Conservation (phyloP, 2,797 vertebrate genomes). For the Remorina albescens region DNA sequence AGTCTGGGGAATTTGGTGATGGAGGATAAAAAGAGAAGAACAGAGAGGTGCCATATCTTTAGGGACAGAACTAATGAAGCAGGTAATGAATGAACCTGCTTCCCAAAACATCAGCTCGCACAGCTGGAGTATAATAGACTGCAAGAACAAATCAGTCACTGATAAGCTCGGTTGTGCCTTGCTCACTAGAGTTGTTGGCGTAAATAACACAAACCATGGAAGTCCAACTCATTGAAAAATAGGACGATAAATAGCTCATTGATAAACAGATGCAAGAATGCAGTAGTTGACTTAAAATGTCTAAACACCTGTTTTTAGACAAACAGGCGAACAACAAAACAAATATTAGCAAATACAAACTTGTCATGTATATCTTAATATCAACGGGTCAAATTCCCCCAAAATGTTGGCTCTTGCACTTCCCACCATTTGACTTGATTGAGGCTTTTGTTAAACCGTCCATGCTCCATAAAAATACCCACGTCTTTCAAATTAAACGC, state of each 20-base stretch:
- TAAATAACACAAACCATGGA: constrained; percentile 63
- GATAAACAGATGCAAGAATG: constrained; percentile 34
- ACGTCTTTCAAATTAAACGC: not conserved
- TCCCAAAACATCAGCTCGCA: constrained; percentile 73
- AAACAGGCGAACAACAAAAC: not conserved
- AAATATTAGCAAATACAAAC: not conserved
- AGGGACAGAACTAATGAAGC: constrained; percentile 79
- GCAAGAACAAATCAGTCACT: constrained; percentile 72
- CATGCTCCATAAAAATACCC: not conserved
- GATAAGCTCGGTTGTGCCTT: constrained; percentile 47
- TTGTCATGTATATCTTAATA: not conserved
- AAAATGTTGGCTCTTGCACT: not conserved
- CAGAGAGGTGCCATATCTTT: constrained; percentile 67
- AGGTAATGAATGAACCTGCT: constrained; percentile 78
- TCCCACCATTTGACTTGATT: not conserved
- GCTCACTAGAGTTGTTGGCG: constrained; percentile 37
- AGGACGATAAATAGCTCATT: constrained; percentile 43
- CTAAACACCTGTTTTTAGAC: constrained; percentile 12
- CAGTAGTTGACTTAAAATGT: constrained; percentile 18
- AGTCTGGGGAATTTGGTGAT: constrained; percentile 43
- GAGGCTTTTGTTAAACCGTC: not conserved
- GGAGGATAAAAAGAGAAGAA: constrained; percentile 21
- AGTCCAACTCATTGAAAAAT: constrained; percentile 45
- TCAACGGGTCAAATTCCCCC: not conserved
- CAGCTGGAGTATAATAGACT: constrained; percentile 79